Evolutionary conservation across 1,140 invertebrate species (phyloP).

Genomic region (Tetragnatha versicolor): DNA sequence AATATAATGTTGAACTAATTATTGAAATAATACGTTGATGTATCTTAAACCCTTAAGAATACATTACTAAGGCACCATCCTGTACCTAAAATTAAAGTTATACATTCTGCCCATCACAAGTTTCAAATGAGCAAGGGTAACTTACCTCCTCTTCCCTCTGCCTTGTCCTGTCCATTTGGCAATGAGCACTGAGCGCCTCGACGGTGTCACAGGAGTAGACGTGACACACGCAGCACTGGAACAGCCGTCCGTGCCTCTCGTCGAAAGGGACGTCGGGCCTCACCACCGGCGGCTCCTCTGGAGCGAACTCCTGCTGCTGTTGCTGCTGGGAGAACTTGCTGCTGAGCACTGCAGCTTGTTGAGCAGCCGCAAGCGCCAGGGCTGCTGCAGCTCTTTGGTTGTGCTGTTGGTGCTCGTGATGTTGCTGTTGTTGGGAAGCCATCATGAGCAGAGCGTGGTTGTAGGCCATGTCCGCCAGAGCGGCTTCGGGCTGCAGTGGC

Average conservation of each 20-base stretch:
- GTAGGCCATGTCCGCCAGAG: constrained; percentile 93
- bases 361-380: constrained; percentile 53
- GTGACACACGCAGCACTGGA: constrained; percentile 95
- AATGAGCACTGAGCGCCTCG: constrained; percentile 89
- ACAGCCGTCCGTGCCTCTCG: constrained; percentile 74
- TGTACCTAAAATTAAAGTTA: no score
- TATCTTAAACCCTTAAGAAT: no score
- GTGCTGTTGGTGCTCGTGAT: no score
- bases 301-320: constrained; percentile 29
- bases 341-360: constrained; percentile 13
- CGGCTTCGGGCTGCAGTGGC: constrained; percentile 73
- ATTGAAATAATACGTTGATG: no score
- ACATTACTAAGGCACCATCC: no score
- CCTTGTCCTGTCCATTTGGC: constrained; percentile 89
- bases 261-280: constrained; percentile 57
- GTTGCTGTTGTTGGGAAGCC: constrained; percentile 67
- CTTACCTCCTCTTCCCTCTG: constrained; percentile 85
- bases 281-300: constrained; percentile 58
- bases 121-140: no score
- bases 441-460: constrained; percentile 91
- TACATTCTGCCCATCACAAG: no score
- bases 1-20: no score
- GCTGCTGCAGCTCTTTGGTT: constrained; percentile 57
- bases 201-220: constrained; percentile 88
- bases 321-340: background rate